phyloP scores from a whole-genome alignment of 2,797 vertebrate genomes.

The Hoplostethus mediterraneus region DNA sequence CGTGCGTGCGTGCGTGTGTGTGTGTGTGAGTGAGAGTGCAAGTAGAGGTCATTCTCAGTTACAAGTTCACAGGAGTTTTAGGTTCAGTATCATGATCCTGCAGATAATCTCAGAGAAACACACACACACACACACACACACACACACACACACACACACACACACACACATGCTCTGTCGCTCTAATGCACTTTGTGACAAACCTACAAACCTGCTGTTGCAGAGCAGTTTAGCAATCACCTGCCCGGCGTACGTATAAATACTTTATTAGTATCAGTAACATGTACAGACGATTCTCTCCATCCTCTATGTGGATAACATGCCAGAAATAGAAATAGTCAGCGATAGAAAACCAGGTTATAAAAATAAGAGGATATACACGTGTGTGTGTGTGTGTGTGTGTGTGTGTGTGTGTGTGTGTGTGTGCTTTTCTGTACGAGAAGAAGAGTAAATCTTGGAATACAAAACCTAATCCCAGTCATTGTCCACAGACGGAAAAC shows the following conservation, averaged over 20 bases:
- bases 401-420: conserved; percentile 23
- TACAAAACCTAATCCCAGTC: conserved; percentile 66
- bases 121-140: conserved; percentile 5
- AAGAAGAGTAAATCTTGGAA: conserved; percentile 61
- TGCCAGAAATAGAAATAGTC: conserved; percentile 68
- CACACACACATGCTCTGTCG: too few species aligned
- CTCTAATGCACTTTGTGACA: conserved; percentile 1
- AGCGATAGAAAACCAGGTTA: conserved; percentile 69
- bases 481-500: conserved; percentile 34
- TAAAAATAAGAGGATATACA: conserved; percentile 72
- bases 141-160: conserved; percentile 16
- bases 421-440: conserved; percentile 31
- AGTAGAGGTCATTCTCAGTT: conserved; percentile 17
- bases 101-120: conserved; percentile 50
- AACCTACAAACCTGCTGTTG: background rate
- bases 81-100: conserved; percentile 38
- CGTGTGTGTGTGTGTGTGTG: conserved; percentile 3
- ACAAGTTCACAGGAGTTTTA: conserved; percentile 54
- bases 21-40: too few species aligned
- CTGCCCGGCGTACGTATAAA: conserved; percentile 68
- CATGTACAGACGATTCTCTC: conserved; percentile 43
- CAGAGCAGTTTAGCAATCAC: conserved; percentile 17
- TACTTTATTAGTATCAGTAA: conserved; percentile 78
- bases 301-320: conserved; percentile 54
- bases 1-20: too few species aligned